Base-by-base conservation (phyloP, 2,888 invertebrate genomes). In the Brenthis daphne region DNA sequence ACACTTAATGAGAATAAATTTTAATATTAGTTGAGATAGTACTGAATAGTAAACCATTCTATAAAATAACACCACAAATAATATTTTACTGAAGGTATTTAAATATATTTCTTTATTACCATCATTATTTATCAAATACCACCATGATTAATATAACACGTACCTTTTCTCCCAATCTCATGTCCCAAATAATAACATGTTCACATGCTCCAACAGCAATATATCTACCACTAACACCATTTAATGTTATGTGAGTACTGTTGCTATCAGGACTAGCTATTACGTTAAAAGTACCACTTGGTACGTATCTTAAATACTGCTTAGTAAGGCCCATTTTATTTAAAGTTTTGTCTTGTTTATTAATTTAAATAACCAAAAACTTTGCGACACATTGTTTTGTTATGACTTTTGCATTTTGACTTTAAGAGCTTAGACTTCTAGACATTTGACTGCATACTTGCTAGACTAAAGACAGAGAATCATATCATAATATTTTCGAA, bases 131-230 rank as follows among this genome's bases (percentile, higher is more conserved):
- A 24, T 24, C 3, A 4, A 24, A 24, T 3, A 37, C 0, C 8
- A 43, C 8, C 2, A 43, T 43, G 3, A 43, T 43, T 43, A 43
- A 43, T 11, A 50, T 57, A 13, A 47, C 0, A 16, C 60, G 80
- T 86, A 96, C 96, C 94, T 96, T 96, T 86, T 97, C 96, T 54
- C 96, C 95, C 8, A 97, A 95, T 82, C 97, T 94, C 83, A 99
- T 94, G 92, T 99, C 99, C 98, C 99, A 99, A 80, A 99, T 94
- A 80, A 96, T 95, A 71, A 98, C 96, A 94, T 98, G 96, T 93
- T 99, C 99, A 82, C 98, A 97, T 11, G 98, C 98, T 64, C 97
- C 98, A n/a, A 96, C 96, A 56, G 98, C 98, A 61, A 98, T 95
- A 87, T 95, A 98, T 83, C 97, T 94, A 56, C 97, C 97, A 82